Base-by-base conservation (phyloP, 2,888 invertebrate species). In the Perizoma affinitatum region DNA sequence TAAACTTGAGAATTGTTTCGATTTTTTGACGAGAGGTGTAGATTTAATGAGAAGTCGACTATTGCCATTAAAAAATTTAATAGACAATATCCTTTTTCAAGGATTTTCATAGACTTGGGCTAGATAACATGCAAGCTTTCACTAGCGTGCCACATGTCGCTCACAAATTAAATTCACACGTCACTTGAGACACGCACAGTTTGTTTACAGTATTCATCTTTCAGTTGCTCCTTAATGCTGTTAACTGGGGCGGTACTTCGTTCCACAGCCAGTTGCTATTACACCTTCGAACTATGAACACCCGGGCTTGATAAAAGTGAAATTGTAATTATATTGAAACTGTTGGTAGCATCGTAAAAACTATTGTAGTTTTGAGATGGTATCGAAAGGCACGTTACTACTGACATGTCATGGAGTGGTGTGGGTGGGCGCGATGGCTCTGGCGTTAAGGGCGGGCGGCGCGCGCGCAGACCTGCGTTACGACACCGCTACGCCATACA, bases 141-240 rank as follows among this genome's bases (percentile, higher is more conserved):
- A 77, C 80, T 78, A 64, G 63, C 68, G 69, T 73, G 70, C 70
- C 71, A 70, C 61, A 71, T 73, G 72, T 67, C 76, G 82, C 70
- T 66, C 68, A 63, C 77, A 87, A 90, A 90, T 90, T 87, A 68
- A 88, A 89, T 88, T 89, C 69, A 85, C 89, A 89, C 80, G 67
- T 75, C 74, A 78, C 78, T 79, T 74, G 78, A 75, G 76, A 80
- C 74, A 78, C 74, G 76, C 78, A 80, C 80, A 77, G 68, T 71
- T 65, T 91, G 84, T 91, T 91, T 85, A 79, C 87, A 73, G 80
- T 82, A 84, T 74, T 86, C 76, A 90, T 90, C 81, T 82, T 81
- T 79, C 79, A 82, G 76, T 22, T 70, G 79, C 74, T 84, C 82
- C 83, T 87, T 82, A 82, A 68, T 75, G 71, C 66, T 75, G 85